Percentiles rank a stretch among this genome's conserved stretches.
phyloP scores from a whole-genome alignment of 2,888 invertebrate species.

The Scelioninae gen. 2 region DNA sequence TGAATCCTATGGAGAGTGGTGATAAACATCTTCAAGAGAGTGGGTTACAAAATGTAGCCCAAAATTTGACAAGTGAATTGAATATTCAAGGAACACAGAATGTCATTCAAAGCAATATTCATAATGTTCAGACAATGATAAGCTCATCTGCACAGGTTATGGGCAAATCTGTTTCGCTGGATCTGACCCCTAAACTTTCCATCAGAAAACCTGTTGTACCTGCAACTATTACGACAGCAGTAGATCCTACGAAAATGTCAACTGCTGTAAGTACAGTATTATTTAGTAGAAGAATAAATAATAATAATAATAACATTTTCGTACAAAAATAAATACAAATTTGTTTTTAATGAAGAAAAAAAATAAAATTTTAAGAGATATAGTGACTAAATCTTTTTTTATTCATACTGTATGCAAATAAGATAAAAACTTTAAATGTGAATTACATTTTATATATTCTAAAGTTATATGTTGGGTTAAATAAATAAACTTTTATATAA shows the following conservation, averaged over 20 bases:
- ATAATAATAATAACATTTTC: no score
- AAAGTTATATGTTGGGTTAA: no score
- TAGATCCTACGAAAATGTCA: conserved; percentile 71
- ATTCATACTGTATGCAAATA: no score
- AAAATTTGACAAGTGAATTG: conserved; percentile 71
- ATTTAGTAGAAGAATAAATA: no score
- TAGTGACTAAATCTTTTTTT: no score
- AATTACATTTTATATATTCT: no score
- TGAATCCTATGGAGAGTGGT: conserved; percentile 63
- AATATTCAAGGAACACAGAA: conserved; percentile 67
- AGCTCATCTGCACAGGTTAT: conserved; percentile 68
- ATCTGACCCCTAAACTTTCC: conserved; percentile 71
- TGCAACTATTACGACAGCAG: conserved; percentile 66
- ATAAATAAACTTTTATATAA: no score
- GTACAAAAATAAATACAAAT: no score
- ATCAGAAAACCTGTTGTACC: conserved; percentile 71
- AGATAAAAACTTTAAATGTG: no score
- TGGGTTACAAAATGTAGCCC: conserved; percentile 67
- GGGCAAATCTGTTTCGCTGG: conserved; percentile 72
- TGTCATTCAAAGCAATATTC: conserved; percentile 70
- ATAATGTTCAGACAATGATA: conserved; percentile 70
- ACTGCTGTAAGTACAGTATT: conserved; percentile 67
- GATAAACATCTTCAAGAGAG: conserved; percentile 70
- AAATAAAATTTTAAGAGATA: no score
- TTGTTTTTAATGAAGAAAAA: no score